A percentile compares a stretch with the other conserved stretches of the same genome.
These are phyloP conservation scores for Channa maculata DNA, from an alignment of 2,113 vertebrate genomes.

Conservation along the genomic window DNA sequence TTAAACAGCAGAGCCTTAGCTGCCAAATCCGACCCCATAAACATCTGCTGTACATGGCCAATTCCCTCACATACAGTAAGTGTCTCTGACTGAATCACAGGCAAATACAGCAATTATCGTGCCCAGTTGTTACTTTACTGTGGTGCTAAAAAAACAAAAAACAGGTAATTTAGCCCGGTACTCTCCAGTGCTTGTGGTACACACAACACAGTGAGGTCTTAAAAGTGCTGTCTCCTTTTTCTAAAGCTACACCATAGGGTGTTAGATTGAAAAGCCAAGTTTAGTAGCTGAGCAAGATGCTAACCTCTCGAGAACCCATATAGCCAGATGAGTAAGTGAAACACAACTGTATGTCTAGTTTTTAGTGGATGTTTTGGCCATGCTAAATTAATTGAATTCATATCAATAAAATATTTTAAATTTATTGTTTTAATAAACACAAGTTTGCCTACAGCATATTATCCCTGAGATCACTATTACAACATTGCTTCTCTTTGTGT, in stretches of 20 bases:
- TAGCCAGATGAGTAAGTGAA: too few species aligned
- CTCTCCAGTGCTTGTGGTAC: not conserved
- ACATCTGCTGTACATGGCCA: not conserved
- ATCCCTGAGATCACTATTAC: not conserved
- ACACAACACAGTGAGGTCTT: not conserved
- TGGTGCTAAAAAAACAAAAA: not conserved
- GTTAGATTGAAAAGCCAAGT: not conserved
- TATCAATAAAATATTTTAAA: constrained; percentile 11
- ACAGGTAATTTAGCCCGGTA: not conserved
- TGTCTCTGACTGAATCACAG: not conserved
- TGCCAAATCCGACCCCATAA: not conserved
- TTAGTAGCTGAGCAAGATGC: not conserved
- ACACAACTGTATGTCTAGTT: not conserved
- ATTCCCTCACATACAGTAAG: too few species aligned
- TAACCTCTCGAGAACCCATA: not conserved
- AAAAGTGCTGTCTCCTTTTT: constrained; percentile 11
- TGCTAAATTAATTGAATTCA: not conserved
- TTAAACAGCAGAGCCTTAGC: too few species aligned
- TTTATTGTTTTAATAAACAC: constrained; percentile 11
- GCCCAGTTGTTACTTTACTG: not conserved
- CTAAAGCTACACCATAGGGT: not conserved
- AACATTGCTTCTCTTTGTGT: constrained; percentile 12
- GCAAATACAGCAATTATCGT: not conserved
- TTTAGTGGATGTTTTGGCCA: constrained; percentile 20
- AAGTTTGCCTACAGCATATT: not conserved